Conservation (phyloP, 1,140 invertebrate species). For the Ectropis grisescens region DNA sequence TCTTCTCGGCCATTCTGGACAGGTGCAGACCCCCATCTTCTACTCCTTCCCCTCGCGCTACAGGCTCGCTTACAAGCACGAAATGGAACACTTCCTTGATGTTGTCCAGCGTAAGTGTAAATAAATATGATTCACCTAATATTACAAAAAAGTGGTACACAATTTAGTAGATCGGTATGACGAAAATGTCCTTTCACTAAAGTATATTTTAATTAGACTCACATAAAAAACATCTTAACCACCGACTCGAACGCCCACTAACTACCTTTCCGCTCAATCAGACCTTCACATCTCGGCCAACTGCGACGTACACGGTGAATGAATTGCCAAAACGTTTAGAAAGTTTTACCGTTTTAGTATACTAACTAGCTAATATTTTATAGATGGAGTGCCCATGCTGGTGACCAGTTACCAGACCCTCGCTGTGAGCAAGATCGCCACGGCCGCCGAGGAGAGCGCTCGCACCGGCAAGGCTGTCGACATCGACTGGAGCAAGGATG, state of each 20-base stretch:
- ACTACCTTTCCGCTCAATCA: too few species aligned
- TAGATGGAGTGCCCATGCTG: constrained; percentile 49
- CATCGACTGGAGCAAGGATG: constrained; percentile 52
- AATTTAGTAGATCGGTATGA: too few species aligned
- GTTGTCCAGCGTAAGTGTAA: constrained; percentile 70
- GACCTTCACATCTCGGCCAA: too few species aligned
- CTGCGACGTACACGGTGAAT: too few species aligned
- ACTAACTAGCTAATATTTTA: constrained; percentile 1
- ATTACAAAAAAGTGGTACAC: too few species aligned
- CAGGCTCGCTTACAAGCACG: constrained; percentile 70
- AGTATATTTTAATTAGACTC: too few species aligned
- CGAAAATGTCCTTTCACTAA: too few species aligned
- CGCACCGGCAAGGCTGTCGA: constrained; percentile 62
- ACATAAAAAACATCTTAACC: too few species aligned
- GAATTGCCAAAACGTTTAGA: too few species aligned
- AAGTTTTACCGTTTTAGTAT: too few species aligned
- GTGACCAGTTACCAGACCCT: constrained; percentile 68
- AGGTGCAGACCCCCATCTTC: constrained; percentile 69
- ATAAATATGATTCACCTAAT: too few species aligned
- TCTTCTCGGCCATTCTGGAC: constrained; percentile 50
- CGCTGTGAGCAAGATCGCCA: constrained; percentile 71
- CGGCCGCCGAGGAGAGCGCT: constrained; percentile 70
- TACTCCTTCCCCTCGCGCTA: constrained; percentile 77
- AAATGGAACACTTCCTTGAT: constrained; percentile 78
- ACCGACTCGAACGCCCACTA: too few species aligned